Evolutionary conservation across 2,888 invertebrate genomes (phyloP).

Genomic region (Ophioninae sp.): DNA sequence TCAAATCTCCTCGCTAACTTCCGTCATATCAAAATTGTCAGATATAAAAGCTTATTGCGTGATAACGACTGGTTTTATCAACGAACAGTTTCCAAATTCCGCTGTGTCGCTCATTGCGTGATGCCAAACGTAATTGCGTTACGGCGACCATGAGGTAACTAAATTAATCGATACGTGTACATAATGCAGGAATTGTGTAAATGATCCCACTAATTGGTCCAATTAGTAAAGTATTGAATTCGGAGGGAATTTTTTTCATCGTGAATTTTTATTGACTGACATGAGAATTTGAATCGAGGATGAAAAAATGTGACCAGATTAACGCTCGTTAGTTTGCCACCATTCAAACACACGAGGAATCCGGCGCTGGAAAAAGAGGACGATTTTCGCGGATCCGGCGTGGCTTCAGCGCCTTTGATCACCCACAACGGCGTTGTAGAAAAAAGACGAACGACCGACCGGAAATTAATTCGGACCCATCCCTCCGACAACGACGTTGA

Average conservation of each 20-base stretch:
- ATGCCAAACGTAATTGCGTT: constrained; percentile 2
- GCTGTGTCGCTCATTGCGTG: background rate
- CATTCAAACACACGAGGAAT: constrained; percentile 59
- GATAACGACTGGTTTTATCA: background rate
- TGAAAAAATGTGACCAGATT: background rate
- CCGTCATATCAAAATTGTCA: constrained; percentile 31
- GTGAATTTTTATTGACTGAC: background rate
- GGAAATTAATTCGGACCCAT: constrained; percentile 47
- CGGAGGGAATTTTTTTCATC: background rate
- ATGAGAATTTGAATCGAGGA: background rate
- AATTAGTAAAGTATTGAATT: background rate
- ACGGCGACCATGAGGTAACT: constrained; percentile 37
- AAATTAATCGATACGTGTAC: background rate
- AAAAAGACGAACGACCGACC: constrained; percentile 57
- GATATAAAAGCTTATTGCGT: constrained; percentile 8
- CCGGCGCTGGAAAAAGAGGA: constrained; percentile 55
- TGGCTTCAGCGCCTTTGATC: constrained; percentile 48
- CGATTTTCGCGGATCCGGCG: constrained; percentile 35
- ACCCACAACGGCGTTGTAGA: constrained; percentile 55
- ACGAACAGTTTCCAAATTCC: constrained; percentile 22
- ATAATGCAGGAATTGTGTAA: background rate
- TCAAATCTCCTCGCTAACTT: background rate
- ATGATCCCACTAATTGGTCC: background rate
- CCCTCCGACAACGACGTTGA: constrained; percentile 39
- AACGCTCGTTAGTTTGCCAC: constrained; percentile 52